These are phyloP conservation scores for Anagyrus pseudococci DNA, from an alignment of 2,888 invertebrate species.

Conservation along the genomic window DNA sequence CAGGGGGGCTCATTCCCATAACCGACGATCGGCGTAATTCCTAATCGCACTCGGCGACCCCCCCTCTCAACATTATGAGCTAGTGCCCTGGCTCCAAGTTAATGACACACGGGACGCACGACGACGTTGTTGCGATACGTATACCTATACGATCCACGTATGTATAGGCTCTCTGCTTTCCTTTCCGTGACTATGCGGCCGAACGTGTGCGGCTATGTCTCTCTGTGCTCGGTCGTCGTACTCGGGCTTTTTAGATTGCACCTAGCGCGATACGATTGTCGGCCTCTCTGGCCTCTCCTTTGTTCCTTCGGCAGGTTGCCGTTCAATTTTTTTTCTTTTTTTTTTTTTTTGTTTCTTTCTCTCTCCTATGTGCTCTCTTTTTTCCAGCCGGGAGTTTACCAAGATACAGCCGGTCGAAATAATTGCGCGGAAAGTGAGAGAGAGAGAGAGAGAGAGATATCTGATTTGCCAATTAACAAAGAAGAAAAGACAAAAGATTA, in stretches of 20 bases:
- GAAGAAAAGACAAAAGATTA: too few species aligned
- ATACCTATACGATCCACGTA: neutral
- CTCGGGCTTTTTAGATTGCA: constrained; percentile 17
- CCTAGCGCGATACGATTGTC: constrained; percentile 18
- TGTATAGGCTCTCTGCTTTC: constrained; percentile 7
- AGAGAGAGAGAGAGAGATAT: too few species aligned
- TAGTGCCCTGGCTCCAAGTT: constrained; percentile 2
- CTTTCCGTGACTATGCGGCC: constrained; percentile 8
- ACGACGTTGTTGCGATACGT: neutral
- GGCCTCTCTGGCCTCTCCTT: too few species aligned
- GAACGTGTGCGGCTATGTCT: neutral
- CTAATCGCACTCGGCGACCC: constrained; percentile 21
- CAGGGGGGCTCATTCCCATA: constrained; percentile 46
- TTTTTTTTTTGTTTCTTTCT: too few species aligned
- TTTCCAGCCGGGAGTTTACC: too few species aligned
- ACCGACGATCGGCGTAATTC: constrained; percentile 16
- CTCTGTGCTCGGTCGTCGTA: neutral
- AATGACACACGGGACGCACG: constrained; percentile 19
- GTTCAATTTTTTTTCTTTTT: constrained; percentile 2
- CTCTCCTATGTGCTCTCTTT: too few species aligned
- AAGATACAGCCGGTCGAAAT: too few species aligned
- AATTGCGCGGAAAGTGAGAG: too few species aligned
- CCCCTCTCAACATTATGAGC: neutral
- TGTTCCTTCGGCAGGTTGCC: constrained; percentile 7
- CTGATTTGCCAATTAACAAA: too few species aligned